Conservation (phyloP, 2,888 invertebrate genomes). For the Parasteatoda lunata region DNA sequence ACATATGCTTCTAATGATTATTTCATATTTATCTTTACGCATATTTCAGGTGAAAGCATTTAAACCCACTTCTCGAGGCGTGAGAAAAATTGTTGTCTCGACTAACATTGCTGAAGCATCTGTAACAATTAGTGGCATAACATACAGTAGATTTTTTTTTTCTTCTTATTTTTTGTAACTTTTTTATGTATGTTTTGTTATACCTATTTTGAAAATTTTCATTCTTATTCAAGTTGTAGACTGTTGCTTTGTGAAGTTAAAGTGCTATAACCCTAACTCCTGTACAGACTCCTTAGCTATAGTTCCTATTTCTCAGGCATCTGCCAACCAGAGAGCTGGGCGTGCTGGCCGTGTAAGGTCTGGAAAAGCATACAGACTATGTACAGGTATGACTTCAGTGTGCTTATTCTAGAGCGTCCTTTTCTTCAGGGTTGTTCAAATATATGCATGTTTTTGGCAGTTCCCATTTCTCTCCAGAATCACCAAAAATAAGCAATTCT, state of each 20-base stretch:
- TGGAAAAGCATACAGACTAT: conserved; percentile 85
- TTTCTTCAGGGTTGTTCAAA: too few species aligned
- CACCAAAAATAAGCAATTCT: too few species aligned
- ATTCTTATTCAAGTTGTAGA: conserved; percentile 84
- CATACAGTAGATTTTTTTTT: conserved; percentile 81
- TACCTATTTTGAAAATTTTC: neutral
- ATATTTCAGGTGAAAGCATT: conserved; percentile 82
- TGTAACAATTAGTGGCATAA: conserved; percentile 93
- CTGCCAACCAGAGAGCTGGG: conserved; percentile 93
- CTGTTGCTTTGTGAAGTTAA: conserved; percentile 95
- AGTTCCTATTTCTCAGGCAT: conserved; percentile 88
- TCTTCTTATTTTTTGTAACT: neutral
- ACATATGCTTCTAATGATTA: neutral
- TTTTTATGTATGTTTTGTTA: neutral
- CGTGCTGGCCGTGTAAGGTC: conserved; percentile 88
- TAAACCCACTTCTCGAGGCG: conserved; percentile 80
- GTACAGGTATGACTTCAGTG: conserved; percentile 72
- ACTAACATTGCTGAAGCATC: conserved; percentile 99
- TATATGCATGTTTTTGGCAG: too few species aligned
- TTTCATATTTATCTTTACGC: neutral
- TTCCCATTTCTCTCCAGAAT: too few species aligned
- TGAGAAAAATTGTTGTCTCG: conserved; percentile 91
- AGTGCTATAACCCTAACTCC: conserved; percentile 88
- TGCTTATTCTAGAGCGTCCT: too few species aligned
- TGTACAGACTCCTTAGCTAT: conserved; percentile 89